These are phyloP conservation scores for Chiloscyllium plagiosum DNA, from an alignment of 2,113 vertebrate species.

Conservation along the genomic window DNA sequence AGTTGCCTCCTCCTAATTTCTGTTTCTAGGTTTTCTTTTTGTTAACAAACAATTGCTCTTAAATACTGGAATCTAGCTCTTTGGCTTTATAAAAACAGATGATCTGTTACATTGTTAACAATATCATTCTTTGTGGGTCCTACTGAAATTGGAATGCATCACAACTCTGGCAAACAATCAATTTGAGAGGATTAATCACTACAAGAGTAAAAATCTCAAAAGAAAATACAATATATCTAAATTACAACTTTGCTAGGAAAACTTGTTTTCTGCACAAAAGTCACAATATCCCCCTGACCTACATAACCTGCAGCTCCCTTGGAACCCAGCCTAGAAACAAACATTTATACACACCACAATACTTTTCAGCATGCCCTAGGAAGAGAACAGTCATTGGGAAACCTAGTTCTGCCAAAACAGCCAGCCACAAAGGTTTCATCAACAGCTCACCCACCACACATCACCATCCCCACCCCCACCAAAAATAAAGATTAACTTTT, in stretches of 20 bases:
- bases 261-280: background rate
- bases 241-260: background rate
- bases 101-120: background rate
- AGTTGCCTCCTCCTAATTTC: no score
- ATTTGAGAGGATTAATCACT: background rate
- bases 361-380: background rate
- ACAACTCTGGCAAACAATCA: background rate
- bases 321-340: background rate
- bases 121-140: background rate
- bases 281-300: constrained; percentile 26
- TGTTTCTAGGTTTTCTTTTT: background rate
- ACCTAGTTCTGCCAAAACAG: background rate
- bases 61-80: background rate
- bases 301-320: constrained; percentile 7
- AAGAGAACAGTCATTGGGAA: background rate
- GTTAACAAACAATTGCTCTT: background rate
- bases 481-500: background rate
- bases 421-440: background rate
- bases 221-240: background rate
- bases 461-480: background rate
- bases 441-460: background rate
- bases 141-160: background rate
- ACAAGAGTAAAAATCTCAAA: background rate
- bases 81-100: background rate
- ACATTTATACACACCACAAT: background rate